Evolutionary conservation across 1,140 invertebrate species (phyloP).

Genomic region (Saccostrea echinata): DNA sequence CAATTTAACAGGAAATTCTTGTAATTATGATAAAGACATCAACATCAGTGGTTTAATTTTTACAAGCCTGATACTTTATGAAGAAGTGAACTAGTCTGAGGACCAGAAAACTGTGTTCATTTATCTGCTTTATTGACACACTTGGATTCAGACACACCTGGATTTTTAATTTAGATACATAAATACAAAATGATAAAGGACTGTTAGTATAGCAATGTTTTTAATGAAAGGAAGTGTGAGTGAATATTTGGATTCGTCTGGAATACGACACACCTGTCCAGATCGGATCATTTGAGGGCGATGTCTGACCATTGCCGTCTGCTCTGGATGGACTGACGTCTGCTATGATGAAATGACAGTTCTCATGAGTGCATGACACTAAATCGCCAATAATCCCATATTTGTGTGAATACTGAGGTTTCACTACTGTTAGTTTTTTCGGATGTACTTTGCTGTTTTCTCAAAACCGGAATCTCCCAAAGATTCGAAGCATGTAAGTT

Average conservation of each 20-base stretch:
- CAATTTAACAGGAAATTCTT: slow-evolving; percentile 25
- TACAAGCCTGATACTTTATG: not conserved
- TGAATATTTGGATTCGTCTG: not conserved
- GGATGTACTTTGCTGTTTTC: slow-evolving; percentile 35
- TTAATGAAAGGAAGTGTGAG: not conserved
- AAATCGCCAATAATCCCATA: slow-evolving; percentile 6
- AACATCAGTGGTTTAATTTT: slow-evolving; percentile 5
- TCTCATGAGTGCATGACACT: not conserved
- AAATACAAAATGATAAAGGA: slow-evolving; percentile 29
- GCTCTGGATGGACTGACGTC: not conserved
- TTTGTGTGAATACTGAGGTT: not conserved
- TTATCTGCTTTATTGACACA: slow-evolving; percentile 20
- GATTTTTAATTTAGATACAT: slow-evolving; percentile 31
- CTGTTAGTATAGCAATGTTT: not conserved
- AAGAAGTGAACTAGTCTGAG: not conserved
- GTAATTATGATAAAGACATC: slow-evolving; percentile 14
- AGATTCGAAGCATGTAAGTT: slow-evolving; percentile 27
- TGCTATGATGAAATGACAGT: slow-evolving; percentile 14
- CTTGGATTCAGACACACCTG: slow-evolving; percentile 22
- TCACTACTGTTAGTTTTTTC: slow-evolving; percentile 5
- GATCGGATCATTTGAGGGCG: slow-evolving; percentile 15
- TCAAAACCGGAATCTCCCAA: slow-evolving; percentile 20
- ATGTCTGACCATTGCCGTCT: slow-evolving; percentile 13
- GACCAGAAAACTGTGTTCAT: slow-evolving; percentile 13
- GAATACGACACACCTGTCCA: slow-evolving; percentile 2